Base-by-base conservation (phyloP, 2,797 vertebrate species). In the Choloepus didactylus region DNA sequence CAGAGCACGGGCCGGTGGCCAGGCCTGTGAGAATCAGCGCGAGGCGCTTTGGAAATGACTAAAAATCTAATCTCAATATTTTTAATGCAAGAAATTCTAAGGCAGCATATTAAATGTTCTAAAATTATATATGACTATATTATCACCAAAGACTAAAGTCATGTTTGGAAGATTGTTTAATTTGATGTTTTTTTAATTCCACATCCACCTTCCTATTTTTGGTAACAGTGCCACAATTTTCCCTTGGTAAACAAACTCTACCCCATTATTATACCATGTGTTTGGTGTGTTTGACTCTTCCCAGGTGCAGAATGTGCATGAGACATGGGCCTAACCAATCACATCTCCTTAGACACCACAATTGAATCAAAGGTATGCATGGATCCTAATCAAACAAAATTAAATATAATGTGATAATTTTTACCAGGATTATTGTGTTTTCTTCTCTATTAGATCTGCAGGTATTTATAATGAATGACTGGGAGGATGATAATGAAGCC, bases 121-220 rank as follows among this genome's bases (percentile, higher is more conserved):
- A 51, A 56, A 49, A 6, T 14, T 69, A 44, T 62, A n/a, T 44
- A 23, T 84, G 81, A 67, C 67, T 21, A 15, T 70, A 51, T 23
- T 41, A 75, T 51, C 35, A 41, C 64, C 14, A 31, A 54, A 62
- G 72, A 41, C 69, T 76, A 67, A 51, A 35, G 76, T 62, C 44
- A n/a, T 8, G 38, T 82, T 44, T 82, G 80, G 80, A 64, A 64
- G 29, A 82, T 18, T 62, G 51, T 31, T 56, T 54, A n/a, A 46
- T 14, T 6, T 54, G 31, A n/a, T 35, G 27, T 51, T 44, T 35
- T 76, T 77, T 4, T 16, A 88, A 23, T 44, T 12, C 6, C 19
- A 35, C 2, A 15, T 18, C 9, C 4, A 0, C 23, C 0, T 4
- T 3, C 29, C 31, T n/a, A 41, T 1, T 44, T 69, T 62, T 70